Base-by-base conservation (phyloP, 2,888 invertebrate species). In the Synanthedon vespiformis region DNA sequence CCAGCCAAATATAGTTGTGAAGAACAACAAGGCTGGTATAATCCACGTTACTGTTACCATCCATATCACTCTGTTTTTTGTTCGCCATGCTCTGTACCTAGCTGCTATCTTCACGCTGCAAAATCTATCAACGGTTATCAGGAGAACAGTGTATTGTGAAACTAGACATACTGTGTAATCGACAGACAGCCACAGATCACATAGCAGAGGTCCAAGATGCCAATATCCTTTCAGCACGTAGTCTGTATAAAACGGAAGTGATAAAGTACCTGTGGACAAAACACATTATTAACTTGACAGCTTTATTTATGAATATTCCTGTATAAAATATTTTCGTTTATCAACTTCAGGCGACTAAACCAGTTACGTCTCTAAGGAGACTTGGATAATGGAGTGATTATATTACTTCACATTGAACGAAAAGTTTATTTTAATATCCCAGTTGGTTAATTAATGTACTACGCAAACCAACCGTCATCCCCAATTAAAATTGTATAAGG, bases 81-180 rank as follows among this genome's bases (percentile, higher is more conserved):
- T 98, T 52, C 98, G 89, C 99, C 99, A 99, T 65, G 95, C 94
- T 58, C 99, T 90, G 74, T 99, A 99, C 66, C 94, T 94, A 12
- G 99, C 97, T 4, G 99, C 98, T 62, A 98, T 98, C 88, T 97
- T 98, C 5, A 99, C 99, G 40, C 98, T 98, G 81, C 99, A 99
- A 81, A 97, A 99, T 62, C 99, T 91, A 82, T 99, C 99, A 58
- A 99, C 96, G 40, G 99, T 99, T 70, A 99, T 99, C 57, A 99
- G 91, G 54, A 99, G 91, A 13, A 99, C 99, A 0, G 99, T 99
- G 81, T 99, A 99, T 79, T 99, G 99, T 8, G 99, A 99, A 34
- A 98, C 98, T 51, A 99, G 90, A 74, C 99, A 99, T 40, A 99
- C 99, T 16, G 99, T 99, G 86, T 99, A 99, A 85, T 99, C 99